Percentiles rank a stretch among this genome's conserved stretches.
These are phyloP conservation scores for Cottus gobio DNA, from an alignment of 2,113 vertebrate genomes.

Conservation along the genomic window DNA sequence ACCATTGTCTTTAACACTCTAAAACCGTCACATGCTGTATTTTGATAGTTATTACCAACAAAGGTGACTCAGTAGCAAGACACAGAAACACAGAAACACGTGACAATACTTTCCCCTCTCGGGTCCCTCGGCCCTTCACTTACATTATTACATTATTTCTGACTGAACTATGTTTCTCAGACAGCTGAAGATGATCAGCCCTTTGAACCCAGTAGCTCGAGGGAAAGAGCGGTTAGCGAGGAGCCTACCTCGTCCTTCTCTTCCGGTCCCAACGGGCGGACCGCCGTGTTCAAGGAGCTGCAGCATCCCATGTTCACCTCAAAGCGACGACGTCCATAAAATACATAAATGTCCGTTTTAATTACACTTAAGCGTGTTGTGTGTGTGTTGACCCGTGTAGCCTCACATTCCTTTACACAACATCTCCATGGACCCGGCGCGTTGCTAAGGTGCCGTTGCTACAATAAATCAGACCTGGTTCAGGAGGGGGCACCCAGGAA, in stretches of 20 bases:
- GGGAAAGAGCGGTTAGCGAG: not conserved
- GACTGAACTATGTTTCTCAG: not conserved
- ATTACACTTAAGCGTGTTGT: not conserved
- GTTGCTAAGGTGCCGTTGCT: slow-evolving; percentile 83
- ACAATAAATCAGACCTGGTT: slow-evolving; percentile 82
- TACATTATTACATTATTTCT: no score
- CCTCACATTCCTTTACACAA: slow-evolving; percentile 74
- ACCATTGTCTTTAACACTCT: not conserved
- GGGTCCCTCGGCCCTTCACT: no score
- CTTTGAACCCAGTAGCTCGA: not conserved
- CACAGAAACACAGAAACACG: not conserved
- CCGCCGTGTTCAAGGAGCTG: slow-evolving; percentile 67
- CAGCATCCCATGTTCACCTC: slow-evolving; percentile 79
- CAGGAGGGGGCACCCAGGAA: slow-evolving; percentile 49
- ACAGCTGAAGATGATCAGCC: not conserved
- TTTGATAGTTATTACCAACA: no score
- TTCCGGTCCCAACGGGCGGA: slow-evolving; percentile 61
- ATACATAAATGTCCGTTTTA: not conserved
- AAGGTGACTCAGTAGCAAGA: not conserved
- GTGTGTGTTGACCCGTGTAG: not conserved
- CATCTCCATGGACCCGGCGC: slow-evolving; percentile 63
- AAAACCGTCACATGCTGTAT: not conserved
- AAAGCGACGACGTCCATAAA: slow-evolving; percentile 6
- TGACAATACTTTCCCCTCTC: no score
- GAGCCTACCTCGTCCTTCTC: slow-evolving; percentile 69